A percentile compares a stretch with the other conserved stretches of the same genome.
These are phyloP conservation scores for Chrysomallon squamiferum DNA, from an alignment of 1,140 invertebrate species.

Conservation along the genomic window DNA sequence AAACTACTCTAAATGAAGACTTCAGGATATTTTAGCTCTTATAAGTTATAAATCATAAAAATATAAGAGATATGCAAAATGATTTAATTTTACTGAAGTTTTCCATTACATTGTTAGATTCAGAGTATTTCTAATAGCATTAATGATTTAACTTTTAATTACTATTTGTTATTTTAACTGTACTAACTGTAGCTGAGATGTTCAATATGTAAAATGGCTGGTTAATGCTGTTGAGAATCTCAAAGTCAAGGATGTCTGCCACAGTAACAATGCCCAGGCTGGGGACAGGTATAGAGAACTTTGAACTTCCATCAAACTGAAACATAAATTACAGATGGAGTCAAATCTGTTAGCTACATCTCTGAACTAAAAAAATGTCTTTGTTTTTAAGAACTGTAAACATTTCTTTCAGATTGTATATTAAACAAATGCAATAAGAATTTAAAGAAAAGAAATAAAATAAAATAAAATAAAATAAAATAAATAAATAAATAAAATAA, in stretches of 20 bases:
- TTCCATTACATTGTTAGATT: too few species aligned
- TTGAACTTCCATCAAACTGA: conserved; percentile 15
- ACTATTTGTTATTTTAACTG: too few species aligned
- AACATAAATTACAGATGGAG: neutral
- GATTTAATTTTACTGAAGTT: too few species aligned
- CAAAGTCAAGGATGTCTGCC: conserved; percentile 21
- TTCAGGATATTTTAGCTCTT: too few species aligned
- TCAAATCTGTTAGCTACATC: neutral
- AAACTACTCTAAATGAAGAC: too few species aligned
- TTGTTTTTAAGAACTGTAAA: neutral
- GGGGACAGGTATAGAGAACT: conserved; percentile 9
- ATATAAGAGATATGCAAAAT: too few species aligned
- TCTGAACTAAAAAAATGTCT: neutral
- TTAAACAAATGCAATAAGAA: neutral
- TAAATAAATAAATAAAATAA: too few species aligned
- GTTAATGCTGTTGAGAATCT: conserved; percentile 11
- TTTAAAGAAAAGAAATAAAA: neutral
- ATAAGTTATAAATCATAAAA: too few species aligned
- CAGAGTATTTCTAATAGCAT: too few species aligned
- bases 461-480: neutral
- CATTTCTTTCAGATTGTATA: neutral
- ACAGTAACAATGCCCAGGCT: conserved; percentile 19
- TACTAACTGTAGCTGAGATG: conserved; percentile 26
- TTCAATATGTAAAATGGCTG: conserved; percentile 21
- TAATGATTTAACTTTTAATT: too few species aligned